Evolutionary conservation across 2,888 invertebrate genomes (phyloP).

Genomic region (Amphipyra berbera): DNA sequence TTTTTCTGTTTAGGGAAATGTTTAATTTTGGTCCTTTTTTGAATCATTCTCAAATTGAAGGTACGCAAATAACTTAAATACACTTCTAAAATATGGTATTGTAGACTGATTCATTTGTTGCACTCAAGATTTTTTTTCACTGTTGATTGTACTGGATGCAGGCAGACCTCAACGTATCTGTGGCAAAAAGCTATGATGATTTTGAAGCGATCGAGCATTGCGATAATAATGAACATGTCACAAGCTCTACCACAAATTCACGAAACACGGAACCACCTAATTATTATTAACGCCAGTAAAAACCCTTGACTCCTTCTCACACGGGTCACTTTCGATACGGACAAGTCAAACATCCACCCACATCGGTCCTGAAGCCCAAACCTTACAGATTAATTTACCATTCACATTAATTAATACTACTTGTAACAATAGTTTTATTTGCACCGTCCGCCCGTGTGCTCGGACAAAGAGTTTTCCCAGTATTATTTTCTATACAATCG

Average conservation of each 20-base stretch:
- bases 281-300: conserved; percentile 14
- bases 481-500: conserved; percentile 83
- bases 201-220: not conserved
- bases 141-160: too few species aligned
- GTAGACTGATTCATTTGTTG: too few species aligned
- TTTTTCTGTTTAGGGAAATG: too few species aligned
- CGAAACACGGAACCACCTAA: conserved; percentile 13
- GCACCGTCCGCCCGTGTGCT: conserved; percentile 68
- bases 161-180: not conserved
- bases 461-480: conserved; percentile 77
- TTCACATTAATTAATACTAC: conserved; percentile 81
- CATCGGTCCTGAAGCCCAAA: conserved; percentile 59
- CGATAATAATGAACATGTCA: not conserved
- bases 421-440: conserved; percentile 84
- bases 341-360: conserved; percentile 52
- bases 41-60: conserved; percentile 20
- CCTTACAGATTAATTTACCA: conserved; percentile 74
- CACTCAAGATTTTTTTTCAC: too few species aligned
- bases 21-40: conserved; percentile 11
- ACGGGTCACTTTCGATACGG: conserved; percentile 50
- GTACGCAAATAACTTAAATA: conserved; percentile 12
- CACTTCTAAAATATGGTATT: not conserved
- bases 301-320: conserved; percentile 23
- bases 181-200: not conserved
- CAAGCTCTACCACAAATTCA: not conserved